A percentile compares a stretch with the other conserved stretches of the same genome.
phyloP scores from a whole-genome alignment of 2,113 vertebrate species.

The Cyanoramphus novaezelandiae region DNA sequence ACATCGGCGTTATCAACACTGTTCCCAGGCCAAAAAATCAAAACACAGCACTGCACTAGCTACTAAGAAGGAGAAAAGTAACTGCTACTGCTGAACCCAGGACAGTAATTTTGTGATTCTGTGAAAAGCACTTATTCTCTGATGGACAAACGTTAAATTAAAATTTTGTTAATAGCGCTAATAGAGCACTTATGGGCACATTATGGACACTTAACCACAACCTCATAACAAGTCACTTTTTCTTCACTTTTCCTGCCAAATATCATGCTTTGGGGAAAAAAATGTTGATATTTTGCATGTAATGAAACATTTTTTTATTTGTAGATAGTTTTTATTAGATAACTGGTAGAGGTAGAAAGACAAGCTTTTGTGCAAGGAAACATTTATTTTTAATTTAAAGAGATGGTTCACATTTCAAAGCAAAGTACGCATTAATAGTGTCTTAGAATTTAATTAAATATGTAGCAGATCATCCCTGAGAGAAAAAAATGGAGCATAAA shows the following conservation, averaged over 20 bases:
- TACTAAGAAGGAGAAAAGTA: too few relatives aligned
- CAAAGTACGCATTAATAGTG: not conserved
- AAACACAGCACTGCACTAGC: too few relatives aligned
- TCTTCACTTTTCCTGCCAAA: not conserved
- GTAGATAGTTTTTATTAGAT: not conserved
- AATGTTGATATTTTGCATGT: not conserved
- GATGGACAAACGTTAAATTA: not conserved
- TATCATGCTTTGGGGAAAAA: not conserved
- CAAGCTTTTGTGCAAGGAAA: not conserved
- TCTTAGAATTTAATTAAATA: not conserved
- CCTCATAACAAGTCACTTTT: not conserved
- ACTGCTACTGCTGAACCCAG: too few relatives aligned
- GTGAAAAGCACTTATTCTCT: not conserved
- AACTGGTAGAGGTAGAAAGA: not conserved
- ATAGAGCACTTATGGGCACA: not conserved
- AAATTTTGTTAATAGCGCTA: not conserved
- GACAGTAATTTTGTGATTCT: not conserved
- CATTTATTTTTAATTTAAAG: not conserved
- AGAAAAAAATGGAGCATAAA: not conserved
- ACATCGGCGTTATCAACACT: too few relatives aligned
- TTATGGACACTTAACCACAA: not conserved
- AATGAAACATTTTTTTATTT: not conserved
- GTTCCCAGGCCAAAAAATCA: too few relatives aligned
- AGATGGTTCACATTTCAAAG: not conserved
- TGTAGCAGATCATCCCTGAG: not conserved